Conservation (phyloP, 2,113 vertebrate species). For the Canis aureus region DNA sequence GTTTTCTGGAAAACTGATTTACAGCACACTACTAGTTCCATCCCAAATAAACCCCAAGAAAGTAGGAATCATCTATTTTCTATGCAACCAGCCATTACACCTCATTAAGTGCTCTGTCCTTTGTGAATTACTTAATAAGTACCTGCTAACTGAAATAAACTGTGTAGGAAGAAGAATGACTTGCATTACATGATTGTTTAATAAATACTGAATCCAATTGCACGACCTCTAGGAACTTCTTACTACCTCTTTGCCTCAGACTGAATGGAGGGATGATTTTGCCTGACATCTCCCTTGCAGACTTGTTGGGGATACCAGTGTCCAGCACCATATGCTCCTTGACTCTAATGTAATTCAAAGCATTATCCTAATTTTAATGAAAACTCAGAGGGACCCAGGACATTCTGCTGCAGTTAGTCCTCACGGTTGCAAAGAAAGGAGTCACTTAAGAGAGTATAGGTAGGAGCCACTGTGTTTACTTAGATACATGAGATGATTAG, state of each 20-base stretch:
- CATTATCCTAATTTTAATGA: slow-evolving; percentile 25
- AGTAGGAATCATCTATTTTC: slow-evolving; percentile 30
- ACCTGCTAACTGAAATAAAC: slow-evolving; percentile 13
- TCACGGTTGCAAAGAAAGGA: slow-evolving; percentile 7
- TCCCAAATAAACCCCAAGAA: slow-evolving; percentile 13
- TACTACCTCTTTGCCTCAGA: slow-evolving; percentile 16
- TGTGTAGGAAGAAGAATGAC: slow-evolving; percentile 4
- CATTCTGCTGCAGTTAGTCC: slow-evolving; percentile 19
- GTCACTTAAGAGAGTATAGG: neutral
- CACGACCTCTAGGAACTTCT: neutral
- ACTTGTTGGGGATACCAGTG: neutral
- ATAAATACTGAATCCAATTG: slow-evolving; percentile 38
- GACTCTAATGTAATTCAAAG: slow-evolving; percentile 24
- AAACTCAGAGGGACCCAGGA: slow-evolving; percentile 38
- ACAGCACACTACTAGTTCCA: slow-evolving; percentile 1
- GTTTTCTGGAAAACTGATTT: neutral
- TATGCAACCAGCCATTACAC: neutral
- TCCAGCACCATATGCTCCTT: neutral
- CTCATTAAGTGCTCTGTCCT: neutral
- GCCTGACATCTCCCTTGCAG: neutral
- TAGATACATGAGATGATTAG: neutral
- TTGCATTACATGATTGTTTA: neutral
- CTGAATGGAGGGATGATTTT: neutral
- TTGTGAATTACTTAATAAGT: neutral
- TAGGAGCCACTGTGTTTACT: slow-evolving; percentile 1